These are phyloP conservation scores for Xiphophorus maculatus DNA, from an alignment of 2,113 vertebrate species.

Conservation along the genomic window DNA sequence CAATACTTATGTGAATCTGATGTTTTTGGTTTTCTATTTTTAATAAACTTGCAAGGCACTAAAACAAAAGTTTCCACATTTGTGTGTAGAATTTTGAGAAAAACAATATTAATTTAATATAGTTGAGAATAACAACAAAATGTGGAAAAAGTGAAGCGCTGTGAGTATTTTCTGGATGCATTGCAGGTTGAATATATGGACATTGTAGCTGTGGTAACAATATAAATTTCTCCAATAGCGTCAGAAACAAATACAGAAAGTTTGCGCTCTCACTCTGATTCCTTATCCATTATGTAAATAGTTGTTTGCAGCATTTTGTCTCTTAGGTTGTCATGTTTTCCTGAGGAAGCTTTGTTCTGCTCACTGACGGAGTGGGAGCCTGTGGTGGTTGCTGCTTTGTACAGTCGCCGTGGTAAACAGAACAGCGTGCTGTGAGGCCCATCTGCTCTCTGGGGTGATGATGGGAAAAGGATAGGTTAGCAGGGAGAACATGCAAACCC, in stretches of 20 bases:
- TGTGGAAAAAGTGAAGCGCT: too few relatives aligned
- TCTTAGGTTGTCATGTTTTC: not conserved
- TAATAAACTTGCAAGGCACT: too few relatives aligned
- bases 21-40: too few relatives aligned
- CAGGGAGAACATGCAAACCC: too few relatives aligned
- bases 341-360: conserved; percentile 11
- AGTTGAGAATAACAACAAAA: too few relatives aligned
- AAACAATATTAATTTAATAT: too few relatives aligned
- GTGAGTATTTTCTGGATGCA: not conserved
- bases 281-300: not conserved
- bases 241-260: not conserved
- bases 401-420: conserved; percentile 52
- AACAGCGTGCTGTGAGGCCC: conserved; percentile 69
- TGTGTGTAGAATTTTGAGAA: too few relatives aligned
- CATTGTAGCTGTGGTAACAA: not conserved
- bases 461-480: conserved; percentile 31
- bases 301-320: not conserved
- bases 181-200: not conserved
- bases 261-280: not conserved
- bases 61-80: too few relatives aligned
- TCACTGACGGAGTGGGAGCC: conserved; percentile 43
- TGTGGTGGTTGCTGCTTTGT: conserved; percentile 31
- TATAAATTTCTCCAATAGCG: not conserved
- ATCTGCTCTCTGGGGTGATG: conserved; percentile 67
- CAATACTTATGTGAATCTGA: too few relatives aligned